phyloP scores from a whole-genome alignment of 1,140 invertebrate species.

The Drosophila subpulchrella region DNA sequence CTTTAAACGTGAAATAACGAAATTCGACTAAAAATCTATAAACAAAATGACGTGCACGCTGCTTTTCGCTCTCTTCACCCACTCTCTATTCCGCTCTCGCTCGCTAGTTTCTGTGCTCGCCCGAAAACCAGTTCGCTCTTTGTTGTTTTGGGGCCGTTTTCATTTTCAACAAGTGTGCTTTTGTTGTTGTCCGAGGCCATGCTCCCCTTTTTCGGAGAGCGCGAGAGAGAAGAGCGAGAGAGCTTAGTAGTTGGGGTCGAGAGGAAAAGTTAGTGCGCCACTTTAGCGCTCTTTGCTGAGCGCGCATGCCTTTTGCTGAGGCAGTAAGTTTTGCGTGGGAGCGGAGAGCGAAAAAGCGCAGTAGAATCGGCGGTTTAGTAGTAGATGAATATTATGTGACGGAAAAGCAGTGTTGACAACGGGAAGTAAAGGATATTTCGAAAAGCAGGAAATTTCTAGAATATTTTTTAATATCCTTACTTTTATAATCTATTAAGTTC shows the following conservation, averaged over 20 bases:
- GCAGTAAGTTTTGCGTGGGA: constrained; percentile 12
- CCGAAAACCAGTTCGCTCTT: constrained; percentile 71
- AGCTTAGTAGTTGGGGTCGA: background rate
- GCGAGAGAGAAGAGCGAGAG: background rate
- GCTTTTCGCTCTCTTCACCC: constrained; percentile 30
- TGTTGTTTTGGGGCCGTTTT: constrained; percentile 64
- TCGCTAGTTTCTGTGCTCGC: constrained; percentile 35
- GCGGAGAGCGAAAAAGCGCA: constrained; percentile 41
- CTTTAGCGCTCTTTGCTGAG: constrained; percentile 59
- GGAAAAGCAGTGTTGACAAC: constrained; percentile 3
- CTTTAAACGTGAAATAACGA: constrained; percentile 83
- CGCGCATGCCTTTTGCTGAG: constrained; percentile 67
- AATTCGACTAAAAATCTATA: constrained; percentile 84
- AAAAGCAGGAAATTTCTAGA: too few relatives aligned
- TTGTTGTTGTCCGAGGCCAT: constrained; percentile 71
- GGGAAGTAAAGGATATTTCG: background rate
- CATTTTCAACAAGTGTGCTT: constrained; percentile 84
- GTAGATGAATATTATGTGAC: constrained; percentile 35
- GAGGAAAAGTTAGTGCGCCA: background rate
- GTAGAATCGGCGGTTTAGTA: constrained; percentile 54
- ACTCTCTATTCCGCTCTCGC: constrained; percentile 13
- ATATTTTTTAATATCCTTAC: too few relatives aligned
- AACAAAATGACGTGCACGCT: constrained; percentile 67
- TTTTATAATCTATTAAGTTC: too few relatives aligned
- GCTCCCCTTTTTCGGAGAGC: constrained; percentile 21